Evolutionary conservation across 2,113 vertebrate genomes (phyloP), one percentile per base, ranked within the genome.

Genomic region (Vulpes vulpes): DNA sequence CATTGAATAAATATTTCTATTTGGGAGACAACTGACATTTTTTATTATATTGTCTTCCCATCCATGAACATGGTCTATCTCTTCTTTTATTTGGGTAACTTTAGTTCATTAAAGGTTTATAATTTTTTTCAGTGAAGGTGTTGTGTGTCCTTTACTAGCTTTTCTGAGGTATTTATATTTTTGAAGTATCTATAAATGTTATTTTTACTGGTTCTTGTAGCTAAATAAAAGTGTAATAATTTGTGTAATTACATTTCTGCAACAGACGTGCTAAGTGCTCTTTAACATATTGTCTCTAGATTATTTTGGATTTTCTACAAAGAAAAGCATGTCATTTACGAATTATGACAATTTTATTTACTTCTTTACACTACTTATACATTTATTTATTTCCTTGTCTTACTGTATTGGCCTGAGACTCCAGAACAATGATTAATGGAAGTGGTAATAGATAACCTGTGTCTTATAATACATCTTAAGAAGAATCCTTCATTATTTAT

Each of bases 231-330:
- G 86, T 64, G 5, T 30, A 67, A 67, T 49, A 71, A 82, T 43
- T 81, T 59, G 27, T 88, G 20, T 65, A 69, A 73, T 55, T 73
- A 7, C 57, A 65, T 49, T 69, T 87, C 53, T 55, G 30, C 73
- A 88, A 62, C 43, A 81, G 12, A 53, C n/a, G 73, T 55, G 16
- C 27, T 81, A 74, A 64, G 0, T 74, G 19, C 14, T 73, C 43
- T 51, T 27, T 73, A n/a, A 43, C 27, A 92, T 71, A 80, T 65
- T 82, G 19, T 25, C 20, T 86, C 2, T 81, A n/a, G 43, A 38
- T 76, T 71, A 55, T 55, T 81, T 81, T 60, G 62, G n/a, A 78
- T 69, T 57, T 86, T 94, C n/a, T 94, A 73, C 16, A 69, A 89
- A 64, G 49, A 83, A 89, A 80, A 67, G 76, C 3, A 27, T 65